phyloP scores from a whole-genome alignment of 2,113 vertebrate species.

The Opisthocomus hoazin region DNA sequence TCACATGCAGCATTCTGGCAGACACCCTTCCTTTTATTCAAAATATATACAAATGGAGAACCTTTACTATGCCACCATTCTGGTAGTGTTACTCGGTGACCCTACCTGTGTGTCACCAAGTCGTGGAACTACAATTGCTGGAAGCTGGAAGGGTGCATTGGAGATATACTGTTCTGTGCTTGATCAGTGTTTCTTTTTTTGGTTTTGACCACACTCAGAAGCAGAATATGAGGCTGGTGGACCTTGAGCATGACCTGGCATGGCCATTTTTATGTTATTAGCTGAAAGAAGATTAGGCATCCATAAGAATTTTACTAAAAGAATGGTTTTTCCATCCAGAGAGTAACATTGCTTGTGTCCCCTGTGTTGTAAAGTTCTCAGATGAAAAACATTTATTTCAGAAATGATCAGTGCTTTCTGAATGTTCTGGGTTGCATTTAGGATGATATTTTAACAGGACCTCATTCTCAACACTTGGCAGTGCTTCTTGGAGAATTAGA shows the following conservation, averaged over 20 bases:
- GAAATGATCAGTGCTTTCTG: neutral
- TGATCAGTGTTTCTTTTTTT: too few species aligned
- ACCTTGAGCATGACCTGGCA: too few species aligned
- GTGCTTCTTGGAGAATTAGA: neutral
- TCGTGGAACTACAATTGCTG: neutral
- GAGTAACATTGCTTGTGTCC: neutral
- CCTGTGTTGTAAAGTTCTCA: neutral
- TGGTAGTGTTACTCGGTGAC: accelerated
- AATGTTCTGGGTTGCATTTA: neutral
- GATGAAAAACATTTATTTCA: neutral
- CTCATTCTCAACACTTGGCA: neutral
- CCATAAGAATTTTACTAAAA: neutral
- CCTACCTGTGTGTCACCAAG: neutral
- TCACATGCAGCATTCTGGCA: neutral
- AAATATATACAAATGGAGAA: neutral
- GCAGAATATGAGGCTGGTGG: too few species aligned
- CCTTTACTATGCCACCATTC: neutral
- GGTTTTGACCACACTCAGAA: too few species aligned
- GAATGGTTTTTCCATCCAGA: neutral
- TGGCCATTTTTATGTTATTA: neutral
- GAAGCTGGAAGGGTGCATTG: too few species aligned
- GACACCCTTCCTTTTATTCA: neutral
- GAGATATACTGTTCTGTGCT: too few species aligned
- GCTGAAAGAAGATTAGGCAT: neutral
- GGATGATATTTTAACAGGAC: neutral